Conservation (phyloP, 2,113 vertebrate genomes). For the Apodemus speciosus region DNA sequence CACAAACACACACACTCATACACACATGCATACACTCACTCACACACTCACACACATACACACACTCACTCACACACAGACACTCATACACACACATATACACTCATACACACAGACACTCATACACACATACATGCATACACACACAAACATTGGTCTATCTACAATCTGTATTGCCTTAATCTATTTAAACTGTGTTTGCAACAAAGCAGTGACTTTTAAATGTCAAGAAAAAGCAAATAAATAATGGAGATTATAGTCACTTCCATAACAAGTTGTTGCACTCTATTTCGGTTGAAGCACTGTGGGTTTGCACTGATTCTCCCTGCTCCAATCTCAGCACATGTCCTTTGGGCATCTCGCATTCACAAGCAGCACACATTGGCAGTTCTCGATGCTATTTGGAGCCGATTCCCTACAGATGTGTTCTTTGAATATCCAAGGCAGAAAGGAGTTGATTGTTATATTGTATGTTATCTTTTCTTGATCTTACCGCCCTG, state of each 20-base stretch:
- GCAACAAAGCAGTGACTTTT: not conserved
- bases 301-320: not conserved
- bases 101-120: not conserved
- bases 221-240: not conserved
- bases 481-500: conserved; percentile 25
- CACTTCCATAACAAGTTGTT: not conserved
- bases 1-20: not conserved
- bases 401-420: conserved; percentile 7
- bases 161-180: not conserved
- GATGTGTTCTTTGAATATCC: conserved; percentile 35
- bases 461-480: conserved; percentile 22
- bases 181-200: not conserved
- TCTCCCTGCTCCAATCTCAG: not conserved
- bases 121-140: no score
- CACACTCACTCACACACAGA: not conserved
- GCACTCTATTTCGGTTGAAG: not conserved
- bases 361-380: not conserved
- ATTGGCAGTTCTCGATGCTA: not conserved
- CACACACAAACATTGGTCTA: not conserved
- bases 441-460: conserved; percentile 14
- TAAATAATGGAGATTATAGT: not conserved
- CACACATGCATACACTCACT: no score
- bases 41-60: no score
- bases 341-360: not conserved
- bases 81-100: no score